Evolutionary conservation across 2,888 invertebrate species (phyloP), one percentile per base, ranked within the genome.

Genomic region (Mellilla xanthometata): DNA sequence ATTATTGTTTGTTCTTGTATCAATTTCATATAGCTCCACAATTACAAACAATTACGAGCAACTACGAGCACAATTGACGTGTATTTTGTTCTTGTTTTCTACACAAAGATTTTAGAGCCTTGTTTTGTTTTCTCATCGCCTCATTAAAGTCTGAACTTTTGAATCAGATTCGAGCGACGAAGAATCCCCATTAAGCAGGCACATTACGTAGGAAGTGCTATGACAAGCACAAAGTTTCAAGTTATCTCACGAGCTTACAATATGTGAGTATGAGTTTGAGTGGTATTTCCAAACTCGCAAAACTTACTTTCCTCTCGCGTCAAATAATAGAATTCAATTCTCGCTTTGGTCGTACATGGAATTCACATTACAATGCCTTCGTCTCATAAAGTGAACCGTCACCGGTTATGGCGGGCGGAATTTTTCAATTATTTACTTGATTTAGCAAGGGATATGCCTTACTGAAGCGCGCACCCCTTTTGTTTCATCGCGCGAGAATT

Each of bases 401-500:
- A 49, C 46, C 27, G 34, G 49, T 49, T 45, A 39, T 35, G 51
- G 39, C 46, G 34, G 27, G 32, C 49, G 58, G 58, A 66, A 66
- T 64, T 68, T 69, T 68, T 64, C 69, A 74, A 74, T 76, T 68
- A 73, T 67, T 60, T 62, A 64, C 62, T 65, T 71, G 65, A 66
- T 69, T 68, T 65, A 60, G 54, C 60, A 59, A 49, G 43, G 43
- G 43, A 56, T 46, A 52, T 58, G 60, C 55, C 57, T 68, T 62
- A 58, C 52, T 54, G 58, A 70, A 58, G 62, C 68, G 62, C 53
- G 55, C 52, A 58, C 53, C 54, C 45, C 62, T 62, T 72, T 73
- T 76, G 73, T 78, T 68, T 73, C 58, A 62, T 65, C 60, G 49
- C 65, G 66, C 65, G 64, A 69, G 68, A 80, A 76, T 76, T 76